Evolutionary conservation across 2,797 vertebrate genomes (phyloP).

Genomic region (Tapera naevia): DNA sequence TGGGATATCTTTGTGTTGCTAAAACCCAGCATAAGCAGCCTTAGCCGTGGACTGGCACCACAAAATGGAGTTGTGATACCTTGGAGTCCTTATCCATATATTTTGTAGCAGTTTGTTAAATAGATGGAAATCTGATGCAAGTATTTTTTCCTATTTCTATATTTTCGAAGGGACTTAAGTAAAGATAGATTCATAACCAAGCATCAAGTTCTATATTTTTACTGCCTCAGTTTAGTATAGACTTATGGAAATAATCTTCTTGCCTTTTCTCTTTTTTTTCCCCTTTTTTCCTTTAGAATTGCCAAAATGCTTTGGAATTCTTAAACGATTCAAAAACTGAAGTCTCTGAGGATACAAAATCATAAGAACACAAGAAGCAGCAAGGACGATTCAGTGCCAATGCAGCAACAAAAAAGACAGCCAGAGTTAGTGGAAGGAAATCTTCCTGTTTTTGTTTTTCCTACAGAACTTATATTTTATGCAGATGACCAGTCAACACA

Average conservation of each 20-base stretch:
- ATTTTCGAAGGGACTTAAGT: not conserved
- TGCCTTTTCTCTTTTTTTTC: conserved; percentile 43
- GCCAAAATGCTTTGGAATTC: conserved; percentile 82
- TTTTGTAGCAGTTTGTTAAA: not conserved
- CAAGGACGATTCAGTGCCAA: conserved; percentile 87
- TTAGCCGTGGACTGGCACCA: not conserved
- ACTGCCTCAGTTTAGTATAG: not conserved
- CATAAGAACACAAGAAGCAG: conserved; percentile 78
- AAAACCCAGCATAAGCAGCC: not conserved
- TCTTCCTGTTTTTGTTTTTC: conserved; percentile 99
- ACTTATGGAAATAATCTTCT: conserved; percentile 49
- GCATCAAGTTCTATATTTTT: not conserved
- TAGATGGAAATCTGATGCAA: not conserved
- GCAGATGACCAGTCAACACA: conserved; percentile 98
- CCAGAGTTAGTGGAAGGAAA: conserved; percentile 99
- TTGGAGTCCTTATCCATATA: not conserved
- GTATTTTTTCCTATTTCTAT: not conserved
- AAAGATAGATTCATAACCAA: not conserved
- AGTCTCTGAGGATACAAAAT: conserved; percentile 77
- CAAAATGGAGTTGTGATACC: not conserved
- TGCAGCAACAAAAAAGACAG: conserved; percentile 97
- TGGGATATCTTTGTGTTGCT: not conserved
- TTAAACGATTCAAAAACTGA: conserved; percentile 76
- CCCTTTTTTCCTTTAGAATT: conserved; percentile 68
- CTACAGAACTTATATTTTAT: conserved; percentile 97